Conservation (phyloP, 2,888 invertebrate genomes). For the Metopia argyrocephala region DNA sequence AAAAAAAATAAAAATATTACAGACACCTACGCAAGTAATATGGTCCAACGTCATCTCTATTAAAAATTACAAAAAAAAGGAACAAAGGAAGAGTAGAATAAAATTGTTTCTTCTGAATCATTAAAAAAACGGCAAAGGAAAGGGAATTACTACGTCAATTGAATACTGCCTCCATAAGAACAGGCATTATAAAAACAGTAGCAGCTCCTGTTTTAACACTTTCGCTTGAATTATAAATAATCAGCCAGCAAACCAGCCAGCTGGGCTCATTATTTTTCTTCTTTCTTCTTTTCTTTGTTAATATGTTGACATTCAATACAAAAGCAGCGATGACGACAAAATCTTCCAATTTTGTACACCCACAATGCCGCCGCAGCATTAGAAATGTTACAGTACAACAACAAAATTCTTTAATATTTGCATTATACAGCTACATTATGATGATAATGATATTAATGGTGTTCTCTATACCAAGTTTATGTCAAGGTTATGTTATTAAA, state of each 20-base stretch:
- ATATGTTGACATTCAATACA: slow-evolving; percentile 56
- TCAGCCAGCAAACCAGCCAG: slow-evolving; percentile 5
- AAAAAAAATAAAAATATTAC: background rate
- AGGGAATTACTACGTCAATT: slow-evolving; percentile 43
- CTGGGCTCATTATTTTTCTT: slow-evolving; percentile 12
- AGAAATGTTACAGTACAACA: slow-evolving; percentile 10
- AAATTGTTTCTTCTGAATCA: background rate
- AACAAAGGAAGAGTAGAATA: background rate
- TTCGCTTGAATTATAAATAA: slow-evolving; percentile 23
- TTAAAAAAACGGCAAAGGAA: background rate
- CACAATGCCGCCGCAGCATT: slow-evolving; percentile 16
- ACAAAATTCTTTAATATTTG: slow-evolving; percentile 31
- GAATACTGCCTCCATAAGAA: background rate
- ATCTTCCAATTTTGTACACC: slow-evolving; percentile 34
- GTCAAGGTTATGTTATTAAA: slow-evolving; percentile 70
- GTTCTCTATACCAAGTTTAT: slow-evolving; percentile 42
- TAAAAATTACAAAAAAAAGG: background rate
- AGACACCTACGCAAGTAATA: slow-evolving; percentile 45
- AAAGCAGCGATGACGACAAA: background rate
- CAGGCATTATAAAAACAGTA: background rate
- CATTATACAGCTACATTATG: slow-evolving; percentile 38
- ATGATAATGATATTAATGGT: slow-evolving; percentile 1
- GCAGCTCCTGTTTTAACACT: background rate
- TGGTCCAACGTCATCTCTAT: slow-evolving; percentile 4
- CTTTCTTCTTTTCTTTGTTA: no score